Conservation (phyloP, 2,888 invertebrate genomes). For the Abrostola tripartita region DNA sequence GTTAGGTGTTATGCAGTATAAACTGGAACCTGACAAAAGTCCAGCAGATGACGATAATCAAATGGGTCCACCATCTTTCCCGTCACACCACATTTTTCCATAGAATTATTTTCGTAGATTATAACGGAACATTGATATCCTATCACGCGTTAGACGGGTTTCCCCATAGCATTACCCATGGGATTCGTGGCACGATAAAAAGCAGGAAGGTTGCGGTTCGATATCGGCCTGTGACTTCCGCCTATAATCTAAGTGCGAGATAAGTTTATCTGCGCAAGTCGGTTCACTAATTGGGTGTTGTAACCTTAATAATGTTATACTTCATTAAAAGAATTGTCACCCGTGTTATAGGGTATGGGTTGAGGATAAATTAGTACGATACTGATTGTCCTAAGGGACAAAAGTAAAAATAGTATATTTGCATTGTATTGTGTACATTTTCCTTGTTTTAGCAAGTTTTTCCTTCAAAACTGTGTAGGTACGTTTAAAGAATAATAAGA, state of each 20-base stretch:
- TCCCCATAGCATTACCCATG: constrained; percentile 38
- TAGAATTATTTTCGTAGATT: constrained; percentile 14
- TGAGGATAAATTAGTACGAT: constrained; percentile 29
- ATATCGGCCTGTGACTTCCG: constrained; percentile 50
- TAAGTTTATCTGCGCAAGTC: constrained; percentile 17
- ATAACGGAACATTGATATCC: constrained; percentile 17
- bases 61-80: neutral
- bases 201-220: constrained; percentile 58
- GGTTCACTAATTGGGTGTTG: constrained; percentile 51
- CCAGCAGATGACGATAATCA: too few species aligned
- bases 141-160: constrained; percentile 38
- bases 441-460: neutral
- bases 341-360: constrained; percentile 19
- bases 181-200: constrained; percentile 45
- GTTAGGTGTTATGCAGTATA: too few species aligned
- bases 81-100: neutral
- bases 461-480: too few species aligned
- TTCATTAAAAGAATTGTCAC: constrained; percentile 39
- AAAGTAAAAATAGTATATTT: neutral
- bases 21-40: too few species aligned
- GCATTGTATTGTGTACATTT: neutral
- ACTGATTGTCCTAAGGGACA: constrained; percentile 8
- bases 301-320: constrained; percentile 36
- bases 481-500: too few species aligned
- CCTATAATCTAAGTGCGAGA: constrained; percentile 43